phyloP scores from a whole-genome alignment of 2,888 invertebrate species.

The Trachelus tabidus region DNA sequence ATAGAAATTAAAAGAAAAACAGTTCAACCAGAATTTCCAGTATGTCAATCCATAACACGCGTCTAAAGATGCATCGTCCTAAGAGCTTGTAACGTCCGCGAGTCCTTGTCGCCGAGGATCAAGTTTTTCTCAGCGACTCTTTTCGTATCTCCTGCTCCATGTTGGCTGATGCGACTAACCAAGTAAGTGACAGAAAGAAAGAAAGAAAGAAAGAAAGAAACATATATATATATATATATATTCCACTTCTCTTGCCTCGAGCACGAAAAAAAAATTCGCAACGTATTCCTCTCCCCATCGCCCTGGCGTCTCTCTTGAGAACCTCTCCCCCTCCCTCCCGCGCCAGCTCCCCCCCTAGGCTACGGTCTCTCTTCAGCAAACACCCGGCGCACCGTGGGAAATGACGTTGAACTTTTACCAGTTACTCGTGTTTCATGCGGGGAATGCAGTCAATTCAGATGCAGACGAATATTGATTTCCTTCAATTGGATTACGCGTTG shows the following conservation, averaged over 20 bases:
- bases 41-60: neutral
- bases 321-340: conserved; percentile 22
- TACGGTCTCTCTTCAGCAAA: conserved; percentile 9
- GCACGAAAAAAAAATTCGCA: conserved; percentile 10
- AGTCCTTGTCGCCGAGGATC: neutral
- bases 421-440: conserved; percentile 44
- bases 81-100: neutral
- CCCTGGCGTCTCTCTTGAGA: conserved; percentile 1
- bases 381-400: conserved; percentile 54
- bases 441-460: conserved; percentile 15
- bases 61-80: neutral
- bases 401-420: conserved; percentile 58
- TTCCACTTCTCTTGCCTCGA: neutral
- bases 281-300: conserved; percentile 13
- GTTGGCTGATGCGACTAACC: neutral
- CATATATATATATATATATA: too few relatives aligned
- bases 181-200: neutral
- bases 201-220: neutral
- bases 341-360: conserved; percentile 10
- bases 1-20: neutral
- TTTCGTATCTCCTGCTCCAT: neutral
- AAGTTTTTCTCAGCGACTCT: neutral
- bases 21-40: neutral
- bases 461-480: conserved; percentile 25
- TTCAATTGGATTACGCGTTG: conserved; percentile 19